Percentiles rank a stretch among this genome's conserved stretches.
Conservation (phyloP, 2,797 vertebrate species). For the Lophura swinhoii region DNA sequence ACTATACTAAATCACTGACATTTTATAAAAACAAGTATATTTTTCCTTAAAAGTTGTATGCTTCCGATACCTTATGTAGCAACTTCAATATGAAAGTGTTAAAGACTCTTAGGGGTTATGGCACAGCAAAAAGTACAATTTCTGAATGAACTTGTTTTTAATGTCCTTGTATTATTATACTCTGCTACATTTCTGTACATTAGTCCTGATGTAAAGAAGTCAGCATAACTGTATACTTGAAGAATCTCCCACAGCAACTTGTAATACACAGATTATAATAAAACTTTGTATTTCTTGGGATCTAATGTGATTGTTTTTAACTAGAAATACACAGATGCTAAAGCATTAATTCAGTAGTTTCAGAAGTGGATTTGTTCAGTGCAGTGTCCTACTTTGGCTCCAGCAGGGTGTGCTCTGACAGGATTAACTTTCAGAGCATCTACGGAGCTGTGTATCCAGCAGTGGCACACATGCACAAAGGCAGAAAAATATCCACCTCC, state of each 20-base stretch:
- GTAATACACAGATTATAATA: fast-evolving
- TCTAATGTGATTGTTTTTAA: neutral
- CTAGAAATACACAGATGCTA: fast-evolving
- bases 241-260: neutral
- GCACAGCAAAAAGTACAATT: neutral
- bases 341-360: neutral
- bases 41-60: neutral
- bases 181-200: neutral
- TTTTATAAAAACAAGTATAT: neutral
- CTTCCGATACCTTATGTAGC: neutral
- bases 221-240: neutral
- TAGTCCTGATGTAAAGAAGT: neutral
- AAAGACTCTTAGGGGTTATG: neutral
- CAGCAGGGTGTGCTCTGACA: neutral
- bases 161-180: neutral
- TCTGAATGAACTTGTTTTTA: neutral
- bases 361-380: neutral
- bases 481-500: neutral
- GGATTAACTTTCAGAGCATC: neutral
- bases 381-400: neutral
- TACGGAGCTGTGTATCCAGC: neutral
- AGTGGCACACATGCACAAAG: neutral
- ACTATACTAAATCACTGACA: neutral
- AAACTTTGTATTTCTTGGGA: neutral
- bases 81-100: neutral